phyloP scores from a whole-genome alignment of 2,113 vertebrate species.

The Marcusenius ussheri region DNA sequence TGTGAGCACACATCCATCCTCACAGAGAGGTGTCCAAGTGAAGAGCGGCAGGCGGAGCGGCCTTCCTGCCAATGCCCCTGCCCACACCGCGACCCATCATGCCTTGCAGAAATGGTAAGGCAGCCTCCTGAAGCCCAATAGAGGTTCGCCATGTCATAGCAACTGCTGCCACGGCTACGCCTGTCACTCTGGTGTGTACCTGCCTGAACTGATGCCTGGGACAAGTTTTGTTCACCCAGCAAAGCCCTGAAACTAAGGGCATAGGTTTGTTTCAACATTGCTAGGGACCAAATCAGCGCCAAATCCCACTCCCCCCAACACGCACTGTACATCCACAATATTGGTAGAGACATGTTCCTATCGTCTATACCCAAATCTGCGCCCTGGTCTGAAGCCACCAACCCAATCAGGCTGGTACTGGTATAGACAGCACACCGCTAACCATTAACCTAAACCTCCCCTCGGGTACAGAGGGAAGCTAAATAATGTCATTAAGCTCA shows the following conservation, averaged over 20 bases:
- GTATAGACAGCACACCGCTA: background rate
- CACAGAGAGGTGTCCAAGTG: background rate
- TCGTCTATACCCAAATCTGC: background rate
- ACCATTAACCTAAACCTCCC: background rate
- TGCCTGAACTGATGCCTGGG: background rate
- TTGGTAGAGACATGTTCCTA: background rate
- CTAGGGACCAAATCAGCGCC: background rate
- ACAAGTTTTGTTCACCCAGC: background rate
- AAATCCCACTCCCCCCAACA: background rate
- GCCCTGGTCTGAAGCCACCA: background rate
- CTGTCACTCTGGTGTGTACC: background rate
- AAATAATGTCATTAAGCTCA: background rate
- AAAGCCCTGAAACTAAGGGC: background rate
- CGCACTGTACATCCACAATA: background rate
- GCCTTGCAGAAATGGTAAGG: background rate
- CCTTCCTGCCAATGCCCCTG: background rate
- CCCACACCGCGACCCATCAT: background rate
- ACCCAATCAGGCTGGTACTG: background rate
- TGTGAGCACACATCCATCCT: conserved; percentile 34
- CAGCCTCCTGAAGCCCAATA: background rate
- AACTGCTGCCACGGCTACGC: background rate
- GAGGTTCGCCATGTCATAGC: background rate
- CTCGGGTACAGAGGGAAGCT: background rate
- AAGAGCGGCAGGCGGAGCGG: background rate
- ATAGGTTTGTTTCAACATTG: background rate